Evolutionary conservation across 1,140 invertebrate species (phyloP).

Genomic region (Geopemphigus sp.): DNA sequence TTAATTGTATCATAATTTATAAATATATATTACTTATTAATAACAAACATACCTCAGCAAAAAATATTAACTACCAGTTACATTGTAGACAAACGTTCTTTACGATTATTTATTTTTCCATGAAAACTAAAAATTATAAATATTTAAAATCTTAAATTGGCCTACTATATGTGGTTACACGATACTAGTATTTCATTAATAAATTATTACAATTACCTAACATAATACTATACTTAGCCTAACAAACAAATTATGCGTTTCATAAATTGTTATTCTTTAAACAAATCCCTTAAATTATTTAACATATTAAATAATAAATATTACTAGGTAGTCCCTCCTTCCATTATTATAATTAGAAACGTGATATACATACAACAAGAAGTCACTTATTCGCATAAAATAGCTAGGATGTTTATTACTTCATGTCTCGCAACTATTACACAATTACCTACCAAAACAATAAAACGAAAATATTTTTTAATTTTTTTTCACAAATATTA

Average conservation of each 20-base stretch:
- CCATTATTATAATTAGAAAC: constrained; percentile 4
- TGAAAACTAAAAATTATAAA: background rate
- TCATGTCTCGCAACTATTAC: too few species aligned
- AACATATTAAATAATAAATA: background rate
- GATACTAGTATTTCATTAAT: background rate
- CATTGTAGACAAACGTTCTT: background rate
- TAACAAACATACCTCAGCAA: background rate
- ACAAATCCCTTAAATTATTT: too few species aligned
- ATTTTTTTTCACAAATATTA: background rate
- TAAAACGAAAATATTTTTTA: background rate
- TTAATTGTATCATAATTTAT: background rate
- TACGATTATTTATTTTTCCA: constrained; percentile 13
- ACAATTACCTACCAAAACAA: too few species aligned
- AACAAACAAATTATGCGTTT: background rate
- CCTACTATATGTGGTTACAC: background rate
- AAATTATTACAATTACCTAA: background rate
- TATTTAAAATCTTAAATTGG: background rate
- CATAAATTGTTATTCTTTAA: constrained; percentile 9
- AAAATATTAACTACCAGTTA: constrained; percentile 5
- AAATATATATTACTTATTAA: too few species aligned
- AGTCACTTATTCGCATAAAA: constrained; percentile 3
- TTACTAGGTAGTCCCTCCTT: background rate
- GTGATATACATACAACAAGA: background rate
- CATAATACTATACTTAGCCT: background rate
- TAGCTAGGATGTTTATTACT: background rate